Evolutionary conservation across 2,113 vertebrate species (phyloP).

Genomic region (Irena cyanogastra): DNA sequence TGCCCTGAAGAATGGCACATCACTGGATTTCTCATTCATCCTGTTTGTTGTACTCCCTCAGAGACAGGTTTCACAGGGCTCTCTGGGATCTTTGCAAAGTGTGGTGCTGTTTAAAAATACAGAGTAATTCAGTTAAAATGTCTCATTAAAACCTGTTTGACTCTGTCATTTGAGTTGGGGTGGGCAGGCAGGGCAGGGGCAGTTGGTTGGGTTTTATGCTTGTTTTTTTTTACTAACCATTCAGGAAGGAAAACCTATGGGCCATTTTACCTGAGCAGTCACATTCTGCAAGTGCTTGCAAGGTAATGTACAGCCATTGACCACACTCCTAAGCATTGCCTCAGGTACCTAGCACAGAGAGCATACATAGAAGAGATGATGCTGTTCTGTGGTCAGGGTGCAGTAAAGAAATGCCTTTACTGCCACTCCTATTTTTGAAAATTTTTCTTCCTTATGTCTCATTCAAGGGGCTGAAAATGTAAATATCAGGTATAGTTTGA

Average conservation of each 20-base stretch:
- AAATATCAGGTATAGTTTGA: neutral
- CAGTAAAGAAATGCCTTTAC: neutral
- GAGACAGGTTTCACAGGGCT: neutral
- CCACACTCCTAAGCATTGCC: rapidly evolving
- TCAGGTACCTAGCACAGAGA: neutral
- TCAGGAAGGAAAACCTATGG: neutral
- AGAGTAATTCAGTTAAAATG: neutral
- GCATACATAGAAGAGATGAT: neutral
- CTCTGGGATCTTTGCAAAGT: neutral
- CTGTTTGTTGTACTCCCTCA: neutral
- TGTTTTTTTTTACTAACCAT: neutral
- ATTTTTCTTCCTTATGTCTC: neutral
- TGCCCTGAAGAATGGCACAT: neutral
- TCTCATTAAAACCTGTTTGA: neutral
- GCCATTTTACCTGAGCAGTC: neutral
- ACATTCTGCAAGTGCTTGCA: neutral
- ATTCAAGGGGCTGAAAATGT: neutral
- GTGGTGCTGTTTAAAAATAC: neutral
- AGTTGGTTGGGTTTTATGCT: rapidly evolving
- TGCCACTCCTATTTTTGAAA: neutral
- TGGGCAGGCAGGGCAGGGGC: rapidly evolving
- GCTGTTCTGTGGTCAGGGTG: neutral
- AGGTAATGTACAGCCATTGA: neutral
- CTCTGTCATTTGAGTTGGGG: neutral
- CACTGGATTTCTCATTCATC: neutral